Percentiles rank a stretch among this genome's conserved stretches.
These are phyloP conservation scores for Sarotherodon lohbergeri DNA, from an alignment of 2,113 vertebrate species.

Conservation along the genomic window DNA sequence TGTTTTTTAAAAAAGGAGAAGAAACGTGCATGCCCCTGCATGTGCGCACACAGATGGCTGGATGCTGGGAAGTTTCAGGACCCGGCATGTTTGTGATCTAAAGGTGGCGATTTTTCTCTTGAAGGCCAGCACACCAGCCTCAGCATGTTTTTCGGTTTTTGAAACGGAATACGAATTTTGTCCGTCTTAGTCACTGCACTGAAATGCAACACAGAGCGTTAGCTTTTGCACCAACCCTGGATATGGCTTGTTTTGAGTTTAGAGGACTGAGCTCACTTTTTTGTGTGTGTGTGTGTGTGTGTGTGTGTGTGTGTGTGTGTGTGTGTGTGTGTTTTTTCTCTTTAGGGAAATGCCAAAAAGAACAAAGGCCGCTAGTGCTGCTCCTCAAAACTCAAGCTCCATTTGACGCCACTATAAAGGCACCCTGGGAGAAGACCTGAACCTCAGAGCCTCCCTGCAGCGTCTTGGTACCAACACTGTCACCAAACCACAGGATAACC, in stretches of 20 bases:
- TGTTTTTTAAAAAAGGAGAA: not conserved
- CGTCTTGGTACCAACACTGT: conserved; percentile 18
- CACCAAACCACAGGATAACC: conserved; percentile 12
- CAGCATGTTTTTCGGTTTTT: conserved; percentile 18
- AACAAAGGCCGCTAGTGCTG: conserved; percentile 86
- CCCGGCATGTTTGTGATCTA: conserved; percentile 19
- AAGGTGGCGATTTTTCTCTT: conserved; percentile 22
- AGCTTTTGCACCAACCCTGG: not conserved
- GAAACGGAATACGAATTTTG: not conserved
- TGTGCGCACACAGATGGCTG: not conserved
- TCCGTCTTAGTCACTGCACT: not conserved
- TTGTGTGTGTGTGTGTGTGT: not conserved
- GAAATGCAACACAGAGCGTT: not conserved
- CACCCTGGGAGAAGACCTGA: not conserved
- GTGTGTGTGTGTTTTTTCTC: not conserved
- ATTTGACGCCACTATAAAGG: not conserved
- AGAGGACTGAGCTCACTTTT: not conserved
- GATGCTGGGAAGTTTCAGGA: conserved; percentile 17
- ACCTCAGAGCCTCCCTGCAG: conserved; percentile 13
- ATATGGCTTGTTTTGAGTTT: not conserved
- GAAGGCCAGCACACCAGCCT: conserved; percentile 10
- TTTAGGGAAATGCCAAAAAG: conserved; percentile 93
- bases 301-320: not conserved
- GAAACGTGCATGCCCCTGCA: conserved; percentile 12
- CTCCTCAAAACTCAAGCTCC: not conserved